phyloP scores from a whole-genome alignment of 2,888 invertebrate species.

The Acleris laterana region DNA sequence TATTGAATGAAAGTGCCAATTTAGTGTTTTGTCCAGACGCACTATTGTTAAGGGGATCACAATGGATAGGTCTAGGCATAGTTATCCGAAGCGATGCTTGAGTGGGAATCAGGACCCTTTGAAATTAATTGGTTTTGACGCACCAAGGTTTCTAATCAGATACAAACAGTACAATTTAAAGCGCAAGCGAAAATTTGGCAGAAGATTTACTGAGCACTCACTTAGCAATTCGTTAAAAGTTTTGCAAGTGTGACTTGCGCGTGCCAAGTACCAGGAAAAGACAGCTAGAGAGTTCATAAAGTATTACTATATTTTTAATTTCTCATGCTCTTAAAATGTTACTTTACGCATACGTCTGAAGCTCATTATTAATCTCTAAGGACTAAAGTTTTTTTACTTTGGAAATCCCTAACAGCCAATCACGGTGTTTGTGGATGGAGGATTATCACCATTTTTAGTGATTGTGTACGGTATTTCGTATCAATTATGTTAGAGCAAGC shows the following conservation, averaged over 20 bases:
- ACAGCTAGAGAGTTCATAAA: too few relatives aligned
- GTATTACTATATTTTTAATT: too few relatives aligned
- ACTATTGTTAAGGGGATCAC: slow-evolving; percentile 29
- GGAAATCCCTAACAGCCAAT: too few relatives aligned
- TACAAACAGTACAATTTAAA: background rate
- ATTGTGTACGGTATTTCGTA: too few relatives aligned
- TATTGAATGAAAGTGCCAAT: slow-evolving; percentile 29
- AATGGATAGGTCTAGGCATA: slow-evolving; percentile 19
- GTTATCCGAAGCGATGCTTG: slow-evolving; percentile 28
- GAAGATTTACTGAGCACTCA: background rate
- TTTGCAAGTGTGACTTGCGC: background rate
- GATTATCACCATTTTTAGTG: too few relatives aligned
- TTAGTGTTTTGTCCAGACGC: slow-evolving; percentile 29
- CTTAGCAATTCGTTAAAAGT: slow-evolving; percentile 1
- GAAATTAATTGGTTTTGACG: slow-evolving; percentile 29
- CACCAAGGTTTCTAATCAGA: slow-evolving; percentile 10
- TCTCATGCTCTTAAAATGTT: too few relatives aligned
- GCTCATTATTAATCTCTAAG: too few relatives aligned
- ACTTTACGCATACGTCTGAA: too few relatives aligned
- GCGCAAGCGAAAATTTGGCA: background rate
- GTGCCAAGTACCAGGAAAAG: background rate
- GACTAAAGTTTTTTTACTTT: too few relatives aligned
- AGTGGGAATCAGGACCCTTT: slow-evolving; percentile 27
- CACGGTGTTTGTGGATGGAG: too few relatives aligned
- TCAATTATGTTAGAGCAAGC: too few relatives aligned